phyloP scores from a whole-genome alignment of 2,888 invertebrate genomes.

The Drosophila mulleri region DNA sequence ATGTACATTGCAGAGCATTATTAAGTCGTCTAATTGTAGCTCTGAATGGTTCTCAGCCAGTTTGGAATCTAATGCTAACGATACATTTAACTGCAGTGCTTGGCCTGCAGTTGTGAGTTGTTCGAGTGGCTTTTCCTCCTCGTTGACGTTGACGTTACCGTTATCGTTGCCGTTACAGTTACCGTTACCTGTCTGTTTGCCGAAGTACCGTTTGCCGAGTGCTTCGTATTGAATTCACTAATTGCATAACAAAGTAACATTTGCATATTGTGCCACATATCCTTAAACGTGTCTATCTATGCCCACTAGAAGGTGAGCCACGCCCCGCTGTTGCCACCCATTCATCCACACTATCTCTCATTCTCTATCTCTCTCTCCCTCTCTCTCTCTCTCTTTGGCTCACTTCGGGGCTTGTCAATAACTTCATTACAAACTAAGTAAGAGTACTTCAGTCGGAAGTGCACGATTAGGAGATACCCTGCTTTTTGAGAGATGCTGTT shows the following conservation, averaged over 20 bases:
- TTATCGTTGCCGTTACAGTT: constrained; percentile 28
- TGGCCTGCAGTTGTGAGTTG: constrained; percentile 40
- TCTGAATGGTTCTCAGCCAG: constrained; percentile 31
- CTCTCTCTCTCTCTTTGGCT: not conserved
- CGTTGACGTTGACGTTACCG: constrained; percentile 22
- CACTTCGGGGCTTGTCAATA: constrained; percentile 57
- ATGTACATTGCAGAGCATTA: constrained; percentile 22
- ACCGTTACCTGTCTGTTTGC: constrained; percentile 51
- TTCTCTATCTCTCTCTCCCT: not conserved
- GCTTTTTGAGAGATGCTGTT: not conserved
- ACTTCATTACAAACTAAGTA: constrained; percentile 66
- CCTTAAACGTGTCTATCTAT: constrained; percentile 52
- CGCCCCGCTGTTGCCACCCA: not conserved
- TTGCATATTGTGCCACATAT: constrained; percentile 80
- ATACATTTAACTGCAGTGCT: constrained; percentile 75
- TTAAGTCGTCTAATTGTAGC: constrained; percentile 3
- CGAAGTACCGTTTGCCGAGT: constrained; percentile 66
- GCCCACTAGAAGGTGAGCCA: constrained; percentile 19
- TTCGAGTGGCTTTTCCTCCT: constrained; percentile 56
- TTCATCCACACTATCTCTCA: not conserved
- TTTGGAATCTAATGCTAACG: constrained; percentile 62
- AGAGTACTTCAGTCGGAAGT: not conserved
- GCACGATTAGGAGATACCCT: not conserved
- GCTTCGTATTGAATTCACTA: constrained; percentile 81
- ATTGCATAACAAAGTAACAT: constrained; percentile 83